These are phyloP conservation scores for Megaceryle maxima DNA, from an alignment of 2,113 vertebrate species.

Conservation along the genomic window DNA sequence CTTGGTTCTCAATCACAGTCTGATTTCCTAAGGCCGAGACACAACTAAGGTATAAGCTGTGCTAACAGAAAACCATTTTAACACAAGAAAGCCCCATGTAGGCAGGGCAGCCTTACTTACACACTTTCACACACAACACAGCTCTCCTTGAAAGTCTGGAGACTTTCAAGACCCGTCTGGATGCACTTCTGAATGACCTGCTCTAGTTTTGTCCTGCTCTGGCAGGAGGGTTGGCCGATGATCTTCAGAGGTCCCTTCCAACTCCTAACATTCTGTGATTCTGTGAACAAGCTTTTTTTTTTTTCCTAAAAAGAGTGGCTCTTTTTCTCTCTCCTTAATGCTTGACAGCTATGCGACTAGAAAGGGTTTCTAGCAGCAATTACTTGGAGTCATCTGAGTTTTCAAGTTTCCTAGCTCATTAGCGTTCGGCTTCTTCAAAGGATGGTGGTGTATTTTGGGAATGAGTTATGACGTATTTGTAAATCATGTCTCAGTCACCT, in stretches of 20 bases:
- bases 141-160: neutral
- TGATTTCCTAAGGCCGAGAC: neutral
- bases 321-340: neutral
- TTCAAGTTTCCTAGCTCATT: neutral
- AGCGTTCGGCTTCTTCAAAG: neutral
- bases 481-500: neutral
- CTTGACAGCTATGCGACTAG: neutral
- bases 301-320: too few species aligned
- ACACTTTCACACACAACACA: neutral
- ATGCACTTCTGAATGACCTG: too few species aligned
- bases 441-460: rapidly evolving
- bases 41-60: neutral
- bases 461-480: neutral
- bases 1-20: neutral
- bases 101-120: neutral
- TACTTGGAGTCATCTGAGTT: neutral
- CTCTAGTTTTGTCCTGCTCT: too few species aligned
- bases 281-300: too few species aligned
- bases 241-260: too few species aligned
- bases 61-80: neutral
- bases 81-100: neutral
- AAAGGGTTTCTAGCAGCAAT: neutral
- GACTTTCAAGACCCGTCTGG: too few species aligned
- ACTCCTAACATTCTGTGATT: too few species aligned
- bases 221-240: too few species aligned